These are phyloP conservation scores for Melanotaenia nigrans DNA, from an alignment of 2,797 vertebrate species.

Conservation along the genomic window DNA sequence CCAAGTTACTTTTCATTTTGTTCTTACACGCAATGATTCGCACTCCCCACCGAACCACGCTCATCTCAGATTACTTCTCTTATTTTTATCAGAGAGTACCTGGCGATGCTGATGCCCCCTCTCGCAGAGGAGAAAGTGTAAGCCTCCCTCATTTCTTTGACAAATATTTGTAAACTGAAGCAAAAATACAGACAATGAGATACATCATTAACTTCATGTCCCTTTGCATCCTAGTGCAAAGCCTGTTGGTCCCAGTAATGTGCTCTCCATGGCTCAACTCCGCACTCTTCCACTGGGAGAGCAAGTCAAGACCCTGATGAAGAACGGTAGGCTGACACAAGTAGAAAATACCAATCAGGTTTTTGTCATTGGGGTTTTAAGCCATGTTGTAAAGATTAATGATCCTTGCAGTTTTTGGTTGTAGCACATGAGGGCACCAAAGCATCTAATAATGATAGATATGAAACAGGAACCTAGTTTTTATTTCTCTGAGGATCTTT, in stretches of 20 bases:
- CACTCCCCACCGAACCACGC: neutral
- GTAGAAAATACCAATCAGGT: no score
- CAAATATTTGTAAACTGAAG: neutral
- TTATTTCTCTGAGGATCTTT: neutral
- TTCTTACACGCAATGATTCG: neutral
- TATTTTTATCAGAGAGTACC: slow-evolving; percentile 87
- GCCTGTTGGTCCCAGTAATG: slow-evolving; percentile 93
- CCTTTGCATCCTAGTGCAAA: slow-evolving; percentile 81
- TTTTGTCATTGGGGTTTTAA: neutral
- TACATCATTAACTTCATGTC: neutral
- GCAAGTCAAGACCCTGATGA: slow-evolving; percentile 98
- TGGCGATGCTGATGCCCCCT: slow-evolving; percentile 96
- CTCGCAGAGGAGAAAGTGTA: slow-evolving; percentile 92
- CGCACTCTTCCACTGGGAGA: slow-evolving; percentile 93
- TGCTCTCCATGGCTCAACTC: slow-evolving; percentile 97
- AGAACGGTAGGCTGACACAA: slow-evolving; percentile 86
- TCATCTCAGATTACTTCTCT: neutral
- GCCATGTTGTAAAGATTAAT: neutral
- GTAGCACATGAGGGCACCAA: neutral
- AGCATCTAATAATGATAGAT: neutral
- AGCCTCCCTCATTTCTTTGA: slow-evolving; percentile 58
- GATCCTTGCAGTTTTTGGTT: neutral
- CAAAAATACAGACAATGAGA: neutral
- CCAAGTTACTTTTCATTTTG: no score
- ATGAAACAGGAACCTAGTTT: neutral